Conservation (phyloP, 2,113 vertebrate genomes). For the Alligator mississippiensis region DNA sequence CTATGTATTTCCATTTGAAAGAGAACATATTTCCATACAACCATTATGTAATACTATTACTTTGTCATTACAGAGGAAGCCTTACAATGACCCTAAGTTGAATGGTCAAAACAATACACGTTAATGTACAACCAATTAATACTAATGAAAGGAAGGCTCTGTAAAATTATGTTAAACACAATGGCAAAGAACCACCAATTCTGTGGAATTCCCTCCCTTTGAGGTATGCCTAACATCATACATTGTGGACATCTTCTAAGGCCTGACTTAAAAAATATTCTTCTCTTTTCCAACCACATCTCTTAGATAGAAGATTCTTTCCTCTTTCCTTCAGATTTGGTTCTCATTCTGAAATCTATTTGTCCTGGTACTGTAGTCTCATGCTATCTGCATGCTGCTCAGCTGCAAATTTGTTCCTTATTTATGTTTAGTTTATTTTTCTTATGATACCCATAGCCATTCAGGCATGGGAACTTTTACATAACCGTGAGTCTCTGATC, state of each 20-base stretch:
- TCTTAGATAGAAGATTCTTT: background rate
- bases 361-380: background rate
- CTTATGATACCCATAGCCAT: background rate
- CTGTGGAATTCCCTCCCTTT: background rate
- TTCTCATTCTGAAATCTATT: background rate
- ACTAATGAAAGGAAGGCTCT: background rate
- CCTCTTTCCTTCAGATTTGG: background rate
- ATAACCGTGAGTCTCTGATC: background rate
- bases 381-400: background rate
- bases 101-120: background rate
- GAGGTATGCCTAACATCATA: background rate
- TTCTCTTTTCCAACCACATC: background rate
- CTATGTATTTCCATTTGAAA: constrained; percentile 1
- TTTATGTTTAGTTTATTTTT: background rate
- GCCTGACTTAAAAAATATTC: background rate
- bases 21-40: background rate
- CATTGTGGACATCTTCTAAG: background rate
- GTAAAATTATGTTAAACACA: background rate
- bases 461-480: background rate
- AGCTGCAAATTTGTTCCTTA: background rate
- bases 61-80: background rate
- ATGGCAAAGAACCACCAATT: background rate
- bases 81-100: background rate
- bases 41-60: background rate
- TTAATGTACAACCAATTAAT: accelerated